These are phyloP conservation scores for Yasuhikotakia modesta DNA, from an alignment of 2,797 vertebrate species.

Conservation along the genomic window DNA sequence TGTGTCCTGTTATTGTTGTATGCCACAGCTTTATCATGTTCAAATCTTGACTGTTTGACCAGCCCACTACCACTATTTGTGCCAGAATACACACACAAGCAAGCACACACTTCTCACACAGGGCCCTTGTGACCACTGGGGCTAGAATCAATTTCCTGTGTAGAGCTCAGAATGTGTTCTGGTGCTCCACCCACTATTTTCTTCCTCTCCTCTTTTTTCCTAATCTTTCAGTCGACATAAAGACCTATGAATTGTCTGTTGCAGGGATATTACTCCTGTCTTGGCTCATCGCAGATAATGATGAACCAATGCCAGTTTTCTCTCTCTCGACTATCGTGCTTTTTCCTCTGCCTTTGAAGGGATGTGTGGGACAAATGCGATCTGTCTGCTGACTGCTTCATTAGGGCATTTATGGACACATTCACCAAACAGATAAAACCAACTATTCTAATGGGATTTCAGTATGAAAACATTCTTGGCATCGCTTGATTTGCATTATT, in stretches of 20 bases:
- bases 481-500: too few relatives aligned
- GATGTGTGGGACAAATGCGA: background rate
- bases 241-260: conserved; percentile 16
- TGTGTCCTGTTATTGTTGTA: background rate
- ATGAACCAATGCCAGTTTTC: conserved; percentile 42
- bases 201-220: conserved; percentile 5
- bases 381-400: background rate
- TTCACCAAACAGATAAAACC: too few relatives aligned
- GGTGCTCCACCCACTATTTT: conserved; percentile 1
- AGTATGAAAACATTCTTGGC: too few relatives aligned
- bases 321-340: background rate
- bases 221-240: conserved; percentile 12
- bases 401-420: background rate
- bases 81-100: conserved; percentile 8
- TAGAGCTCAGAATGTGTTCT: conserved; percentile 34
- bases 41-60: conserved; percentile 30
- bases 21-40: conserved; percentile 15
- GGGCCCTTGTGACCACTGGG: conserved; percentile 10
- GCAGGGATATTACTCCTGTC: conserved; percentile 28
- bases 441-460: too few relatives aligned
- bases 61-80: background rate
- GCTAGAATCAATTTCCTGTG: conserved; percentile 57
- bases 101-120: conserved; percentile 1
- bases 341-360: conserved; percentile 3
- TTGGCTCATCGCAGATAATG: conserved; percentile 19